Conservation (phyloP, 1,140 invertebrate species). For the Drosophila dunni region DNA sequence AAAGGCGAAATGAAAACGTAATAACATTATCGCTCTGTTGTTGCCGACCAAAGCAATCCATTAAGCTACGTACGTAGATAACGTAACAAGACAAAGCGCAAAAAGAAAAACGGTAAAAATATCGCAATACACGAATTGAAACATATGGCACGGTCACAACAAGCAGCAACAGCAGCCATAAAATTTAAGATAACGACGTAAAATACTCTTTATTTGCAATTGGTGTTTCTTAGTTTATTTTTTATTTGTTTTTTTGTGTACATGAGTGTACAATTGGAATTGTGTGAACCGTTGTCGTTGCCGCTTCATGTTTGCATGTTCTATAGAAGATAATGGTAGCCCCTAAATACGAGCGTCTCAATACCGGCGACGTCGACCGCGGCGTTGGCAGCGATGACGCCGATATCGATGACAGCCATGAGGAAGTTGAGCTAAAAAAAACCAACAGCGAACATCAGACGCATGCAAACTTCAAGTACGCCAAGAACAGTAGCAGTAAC, state of each 20-base stretch:
- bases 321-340: constrained; percentile 68
- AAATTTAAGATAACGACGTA: constrained; percentile 29
- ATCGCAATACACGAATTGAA: constrained; percentile 26
- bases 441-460: constrained; percentile 30
- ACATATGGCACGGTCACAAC: constrained; percentile 43
- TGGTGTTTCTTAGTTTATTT: not conserved
- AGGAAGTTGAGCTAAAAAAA: constrained; percentile 69
- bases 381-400: constrained; percentile 40
- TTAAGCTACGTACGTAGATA: constrained; percentile 23
- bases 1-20: constrained; percentile 45
- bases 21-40: constrained; percentile 27
- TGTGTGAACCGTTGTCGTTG: constrained; percentile 12
- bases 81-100: not conserved
- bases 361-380: constrained; percentile 34
- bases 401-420: constrained; percentile 50
- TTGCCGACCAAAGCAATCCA: constrained; percentile 6
- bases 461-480: constrained; percentile 65
- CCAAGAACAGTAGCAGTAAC: constrained; percentile 25
- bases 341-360: constrained; percentile 71
- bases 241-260: constrained; percentile 3
- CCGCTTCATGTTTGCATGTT: constrained; percentile 2
- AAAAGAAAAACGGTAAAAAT: constrained; percentile 9
- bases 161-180: constrained; percentile 5
- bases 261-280: constrained; percentile 37
- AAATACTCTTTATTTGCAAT: not conserved